Conservation (phyloP, 2,888 invertebrate genomes). For the Epinotia bilunana region DNA sequence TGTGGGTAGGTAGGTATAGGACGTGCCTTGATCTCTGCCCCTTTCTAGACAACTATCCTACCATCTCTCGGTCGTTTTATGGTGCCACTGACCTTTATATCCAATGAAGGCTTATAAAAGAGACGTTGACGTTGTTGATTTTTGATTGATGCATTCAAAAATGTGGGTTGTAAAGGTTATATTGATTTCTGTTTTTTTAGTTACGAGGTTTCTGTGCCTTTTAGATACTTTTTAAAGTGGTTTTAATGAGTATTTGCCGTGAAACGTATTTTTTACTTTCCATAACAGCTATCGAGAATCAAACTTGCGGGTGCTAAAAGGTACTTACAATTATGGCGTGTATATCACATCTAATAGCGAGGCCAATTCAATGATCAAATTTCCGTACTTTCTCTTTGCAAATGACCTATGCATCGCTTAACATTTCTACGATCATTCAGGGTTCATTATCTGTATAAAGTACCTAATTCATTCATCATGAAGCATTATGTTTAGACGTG, state of each 20-base stretch:
- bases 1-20: slow-evolving; percentile 7
- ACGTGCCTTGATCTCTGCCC: slow-evolving; percentile 43
- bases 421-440: slow-evolving; percentile 26
- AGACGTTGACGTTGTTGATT: slow-evolving; percentile 34
- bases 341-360: slow-evolving; percentile 11
- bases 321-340: neutral
- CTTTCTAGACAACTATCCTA: slow-evolving; percentile 48
- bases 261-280: too few relatives aligned
- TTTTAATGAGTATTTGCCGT: too few relatives aligned
- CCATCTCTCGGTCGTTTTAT: slow-evolving; percentile 43
- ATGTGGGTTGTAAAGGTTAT: neutral
- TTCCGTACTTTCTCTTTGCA: slow-evolving; percentile 38
- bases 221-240: too few relatives aligned
- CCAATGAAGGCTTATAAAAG: slow-evolving; percentile 13
- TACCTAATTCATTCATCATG: slow-evolving; percentile 6
- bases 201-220: too few relatives aligned
- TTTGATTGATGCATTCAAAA: slow-evolving; percentile 27
- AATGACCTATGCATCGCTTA: slow-evolving; percentile 39
- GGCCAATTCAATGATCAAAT: slow-evolving; percentile 36
- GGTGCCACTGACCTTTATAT: slow-evolving; percentile 46
- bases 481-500: slow-evolving; percentile 15
- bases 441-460: slow-evolving; percentile 18
- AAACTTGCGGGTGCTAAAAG: slow-evolving; percentile 5
- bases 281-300: neutral
- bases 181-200: too few relatives aligned